phyloP scores from a whole-genome alignment of 1,140 invertebrate genomes.

The Heliconius hewitsoni region DNA sequence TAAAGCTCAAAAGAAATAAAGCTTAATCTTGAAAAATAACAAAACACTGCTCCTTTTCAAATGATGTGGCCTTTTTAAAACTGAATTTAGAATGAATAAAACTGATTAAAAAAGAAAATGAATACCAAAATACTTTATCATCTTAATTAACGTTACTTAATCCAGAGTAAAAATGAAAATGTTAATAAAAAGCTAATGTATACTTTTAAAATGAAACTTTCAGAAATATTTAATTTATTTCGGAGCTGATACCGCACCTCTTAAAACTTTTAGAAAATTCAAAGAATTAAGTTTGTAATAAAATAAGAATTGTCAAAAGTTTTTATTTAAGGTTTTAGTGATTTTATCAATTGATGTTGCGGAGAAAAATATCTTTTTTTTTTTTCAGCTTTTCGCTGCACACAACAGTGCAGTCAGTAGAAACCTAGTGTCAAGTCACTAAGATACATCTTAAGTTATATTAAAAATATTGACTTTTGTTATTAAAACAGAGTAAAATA shows the following conservation, averaged over 20 bases:
- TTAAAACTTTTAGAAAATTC: not conserved
- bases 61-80: not conserved
- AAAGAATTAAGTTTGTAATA: conserved; percentile 2
- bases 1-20: not conserved
- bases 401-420: too few species aligned
- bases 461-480: not conserved
- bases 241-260: not conserved
- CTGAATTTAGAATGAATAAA: not conserved
- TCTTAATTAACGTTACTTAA: conserved; percentile 3
- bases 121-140: conserved; percentile 14
- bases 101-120: not conserved
- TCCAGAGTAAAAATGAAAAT: not conserved
- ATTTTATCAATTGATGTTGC: not conserved
- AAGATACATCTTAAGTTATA: too few species aligned
- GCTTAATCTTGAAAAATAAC: conserved; percentile 6
- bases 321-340: not conserved
- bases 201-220: conserved; percentile 10
- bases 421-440: too few species aligned
- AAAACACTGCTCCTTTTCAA: not conserved
- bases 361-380: not conserved
- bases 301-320: not conserved
- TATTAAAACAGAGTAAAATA: not conserved
- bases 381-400: too few species aligned
- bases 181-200: conserved; percentile 10
- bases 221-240: not conserved